Conservation (phyloP, 2,888 invertebrate species). For the Cryptosula pallasiana region DNA sequence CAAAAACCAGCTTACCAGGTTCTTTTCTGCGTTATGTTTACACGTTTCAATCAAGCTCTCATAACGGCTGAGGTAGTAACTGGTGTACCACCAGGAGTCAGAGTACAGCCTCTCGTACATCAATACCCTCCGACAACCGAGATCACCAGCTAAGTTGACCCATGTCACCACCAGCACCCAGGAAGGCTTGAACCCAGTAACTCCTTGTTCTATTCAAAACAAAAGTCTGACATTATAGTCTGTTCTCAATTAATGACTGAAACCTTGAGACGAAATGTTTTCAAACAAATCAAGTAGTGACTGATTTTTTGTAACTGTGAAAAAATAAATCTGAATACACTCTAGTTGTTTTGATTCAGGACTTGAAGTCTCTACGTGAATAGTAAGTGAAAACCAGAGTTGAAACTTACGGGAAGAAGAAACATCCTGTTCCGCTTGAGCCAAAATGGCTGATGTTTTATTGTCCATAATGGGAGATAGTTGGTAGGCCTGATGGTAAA, state of each 20-base stretch:
- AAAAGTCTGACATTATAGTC: neutral
- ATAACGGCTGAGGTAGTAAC: neutral
- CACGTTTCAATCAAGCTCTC: neutral
- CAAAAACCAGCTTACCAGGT: neutral
- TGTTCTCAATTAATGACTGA: too few species aligned
- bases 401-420: neutral
- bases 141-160: constrained; percentile 27
- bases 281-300: too few species aligned
- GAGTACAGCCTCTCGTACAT: neutral
- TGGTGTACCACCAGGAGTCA: neutral
- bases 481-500: constrained; percentile 4
- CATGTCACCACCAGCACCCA: constrained; percentile 12
- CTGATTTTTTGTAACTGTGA: too few species aligned
- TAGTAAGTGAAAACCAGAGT: too few species aligned
- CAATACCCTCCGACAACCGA: neutral
- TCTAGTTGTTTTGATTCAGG: too few species aligned
- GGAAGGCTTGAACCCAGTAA: neutral
- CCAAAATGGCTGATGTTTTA: neutral
- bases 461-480: neutral
- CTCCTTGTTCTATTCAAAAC: neutral
- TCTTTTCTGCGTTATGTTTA: neutral
- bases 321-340: too few species aligned
- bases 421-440: neutral
- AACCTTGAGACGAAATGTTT: too few species aligned
- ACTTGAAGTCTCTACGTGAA: too few species aligned